These are phyloP conservation scores for Petrocephalus sullivani DNA, from an alignment of 2,797 vertebrate genomes.

Conservation along the genomic window DNA sequence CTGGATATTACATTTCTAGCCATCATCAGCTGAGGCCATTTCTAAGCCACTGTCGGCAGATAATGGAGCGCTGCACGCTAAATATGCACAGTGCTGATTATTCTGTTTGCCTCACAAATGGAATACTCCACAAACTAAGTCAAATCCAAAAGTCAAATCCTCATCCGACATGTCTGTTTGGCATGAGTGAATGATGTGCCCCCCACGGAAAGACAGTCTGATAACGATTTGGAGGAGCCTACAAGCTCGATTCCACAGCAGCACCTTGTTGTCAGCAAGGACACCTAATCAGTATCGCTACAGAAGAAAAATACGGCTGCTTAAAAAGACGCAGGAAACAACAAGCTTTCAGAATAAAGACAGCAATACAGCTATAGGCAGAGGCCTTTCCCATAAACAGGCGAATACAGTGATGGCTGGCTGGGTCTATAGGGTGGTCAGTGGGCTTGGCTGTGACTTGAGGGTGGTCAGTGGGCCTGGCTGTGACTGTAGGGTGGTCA, in stretches of 20 bases:
- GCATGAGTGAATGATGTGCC: neutral
- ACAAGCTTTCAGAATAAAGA: neutral
- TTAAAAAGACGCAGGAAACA: neutral
- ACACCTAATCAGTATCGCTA: neutral
- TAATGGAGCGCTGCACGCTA: neutral
- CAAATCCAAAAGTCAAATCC: neutral
- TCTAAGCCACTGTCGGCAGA: neutral
- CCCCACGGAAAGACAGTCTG: neutral
- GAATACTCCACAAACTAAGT: neutral
- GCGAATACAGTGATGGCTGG: neutral
- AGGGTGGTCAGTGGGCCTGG: neutral
- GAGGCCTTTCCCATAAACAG: neutral
- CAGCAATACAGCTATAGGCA: neutral
- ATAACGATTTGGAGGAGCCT: neutral
- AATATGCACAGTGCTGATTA: neutral
- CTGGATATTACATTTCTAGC: neutral
- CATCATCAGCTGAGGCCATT: neutral
- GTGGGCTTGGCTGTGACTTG: slow-evolving; percentile 28
- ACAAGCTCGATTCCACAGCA: neutral
- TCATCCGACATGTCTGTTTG: neutral
- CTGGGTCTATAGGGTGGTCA: neutral
- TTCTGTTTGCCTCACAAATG: neutral
- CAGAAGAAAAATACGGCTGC: neutral
- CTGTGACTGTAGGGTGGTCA: too few relatives aligned
- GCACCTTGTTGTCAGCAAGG: neutral